These are phyloP conservation scores for Marmota flaviventris DNA, from an alignment of 2,113 vertebrate species.

Conservation along the genomic window DNA sequence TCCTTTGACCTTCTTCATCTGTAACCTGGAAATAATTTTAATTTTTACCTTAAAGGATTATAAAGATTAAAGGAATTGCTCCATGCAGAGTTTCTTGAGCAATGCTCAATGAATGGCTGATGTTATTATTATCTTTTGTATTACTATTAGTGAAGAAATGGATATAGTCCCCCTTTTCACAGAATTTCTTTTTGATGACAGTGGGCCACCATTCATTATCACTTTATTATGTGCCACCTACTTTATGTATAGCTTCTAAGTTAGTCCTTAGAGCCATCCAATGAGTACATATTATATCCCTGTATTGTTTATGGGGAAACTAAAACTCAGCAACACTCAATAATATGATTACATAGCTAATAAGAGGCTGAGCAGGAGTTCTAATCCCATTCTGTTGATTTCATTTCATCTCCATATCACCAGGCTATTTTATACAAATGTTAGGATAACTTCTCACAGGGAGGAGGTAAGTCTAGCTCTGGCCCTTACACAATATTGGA, in stretches of 20 bases:
- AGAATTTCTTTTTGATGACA: neutral
- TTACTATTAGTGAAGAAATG: neutral
- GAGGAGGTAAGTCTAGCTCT: neutral
- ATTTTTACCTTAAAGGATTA: neutral
- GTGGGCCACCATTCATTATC: neutral
- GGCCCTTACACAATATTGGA: neutral
- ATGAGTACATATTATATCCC: neutral
- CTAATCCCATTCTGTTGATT: neutral
- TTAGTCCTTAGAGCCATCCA: neutral
- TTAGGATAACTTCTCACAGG: neutral
- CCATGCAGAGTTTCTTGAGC: neutral
- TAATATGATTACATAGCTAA: neutral
- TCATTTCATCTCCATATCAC: neutral
- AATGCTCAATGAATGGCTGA: neutral
- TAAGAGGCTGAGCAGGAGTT: neutral
- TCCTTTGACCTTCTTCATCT: conserved; percentile 12
- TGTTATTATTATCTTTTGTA: neutral
- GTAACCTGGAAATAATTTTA: neutral
- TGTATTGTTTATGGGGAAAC: conserved; percentile 5
- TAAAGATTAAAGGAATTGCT: neutral
- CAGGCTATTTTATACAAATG: conserved; percentile 30
- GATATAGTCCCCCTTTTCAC: neutral
- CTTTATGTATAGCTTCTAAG: neutral
- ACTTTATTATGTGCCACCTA: conserved; percentile 21
- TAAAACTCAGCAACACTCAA: neutral